Evolutionary conservation across 2,888 invertebrate species (phyloP), one percentile per base, ranked within the genome.

Genomic region (Synanthedon formicaeformis): DNA sequence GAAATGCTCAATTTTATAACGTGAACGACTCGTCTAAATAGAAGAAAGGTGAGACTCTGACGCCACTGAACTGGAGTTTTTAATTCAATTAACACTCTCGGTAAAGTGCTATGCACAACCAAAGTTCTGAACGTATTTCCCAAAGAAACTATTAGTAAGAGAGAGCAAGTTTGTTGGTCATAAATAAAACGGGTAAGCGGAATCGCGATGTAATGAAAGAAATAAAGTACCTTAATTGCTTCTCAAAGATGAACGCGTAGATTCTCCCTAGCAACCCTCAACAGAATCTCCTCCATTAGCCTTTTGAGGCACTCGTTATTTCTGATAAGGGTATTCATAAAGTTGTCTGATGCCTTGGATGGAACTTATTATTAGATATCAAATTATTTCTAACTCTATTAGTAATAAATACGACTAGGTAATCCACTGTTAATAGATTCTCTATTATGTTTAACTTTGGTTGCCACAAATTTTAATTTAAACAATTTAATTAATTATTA

Each of bases 161-260:
- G 11, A 16, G 49, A 18, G 51, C 16, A 51, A 51, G 40, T 51
- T 71, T 63, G 58, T 61, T 58, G 34, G 58, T 68, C 66, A 72
- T 75, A 73, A 75, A 73, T 72, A 69, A 72, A 71, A 63, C 57
- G 65, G 64, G 60, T 65, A 66, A 67, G 54, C 51, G 54, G 65
- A 71, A 71, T 65, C 64, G 71, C 66, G 63, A 66, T 65, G 66
- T 73, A 74, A 78, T 78, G 73, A 78, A 75, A 73, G 71, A 69
- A 72, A 75, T 77, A 74, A 76, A 73, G 66, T 65, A 69, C 65
- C 65, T 71, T 76, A 73, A 78, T 75, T 78, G 75, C 73, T 73
- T 62, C 68, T 68, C 65, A 63, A 67, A 70, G 70, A 74, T 67
- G 66, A 63, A 73, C 66, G 67, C 58, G 63, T 56, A 55, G 56